A percentile compares a stretch with the other conserved stretches of the same genome.
These are phyloP conservation scores for Etheostoma perlongum DNA, from an alignment of 2,797 vertebrate genomes.

Conservation along the genomic window DNA sequence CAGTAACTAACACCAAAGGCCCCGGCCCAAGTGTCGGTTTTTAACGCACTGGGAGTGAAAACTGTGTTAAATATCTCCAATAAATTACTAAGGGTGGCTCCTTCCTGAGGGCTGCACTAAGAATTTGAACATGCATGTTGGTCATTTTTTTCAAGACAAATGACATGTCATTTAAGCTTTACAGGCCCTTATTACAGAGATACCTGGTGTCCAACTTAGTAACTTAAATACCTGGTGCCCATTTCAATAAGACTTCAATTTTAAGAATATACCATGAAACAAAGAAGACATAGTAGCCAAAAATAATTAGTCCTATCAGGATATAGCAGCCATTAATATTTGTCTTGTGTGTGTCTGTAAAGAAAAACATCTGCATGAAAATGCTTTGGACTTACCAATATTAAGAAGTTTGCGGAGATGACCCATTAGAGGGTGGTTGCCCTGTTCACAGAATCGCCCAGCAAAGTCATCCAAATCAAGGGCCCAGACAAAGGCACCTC, in stretches of 20 bases:
- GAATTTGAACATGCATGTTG: not conserved
- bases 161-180: not conserved
- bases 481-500: constrained; percentile 84
- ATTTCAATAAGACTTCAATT: not conserved
- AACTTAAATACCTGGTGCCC: not conserved
- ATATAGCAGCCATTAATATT: not conserved
- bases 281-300: not conserved
- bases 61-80: not conserved
- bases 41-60: no score
- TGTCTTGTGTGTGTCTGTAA: not conserved
- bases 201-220: not conserved
- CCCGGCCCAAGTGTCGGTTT: no score
- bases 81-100: not conserved
- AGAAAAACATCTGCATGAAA: constrained; percentile 3
- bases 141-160: not conserved
- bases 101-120: not conserved
- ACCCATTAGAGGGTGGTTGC: constrained; percentile 75
- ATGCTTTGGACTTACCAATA: constrained; percentile 55
- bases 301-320: not conserved
- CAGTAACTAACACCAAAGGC: no score
- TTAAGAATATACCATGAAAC: not conserved
- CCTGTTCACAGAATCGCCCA: constrained; percentile 79
- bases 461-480: constrained; percentile 84
- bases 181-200: not conserved
- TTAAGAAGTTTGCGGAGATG: constrained; percentile 74